Conservation (phyloP, 2,797 vertebrate genomes). For the Margarornis squamiger region DNA sequence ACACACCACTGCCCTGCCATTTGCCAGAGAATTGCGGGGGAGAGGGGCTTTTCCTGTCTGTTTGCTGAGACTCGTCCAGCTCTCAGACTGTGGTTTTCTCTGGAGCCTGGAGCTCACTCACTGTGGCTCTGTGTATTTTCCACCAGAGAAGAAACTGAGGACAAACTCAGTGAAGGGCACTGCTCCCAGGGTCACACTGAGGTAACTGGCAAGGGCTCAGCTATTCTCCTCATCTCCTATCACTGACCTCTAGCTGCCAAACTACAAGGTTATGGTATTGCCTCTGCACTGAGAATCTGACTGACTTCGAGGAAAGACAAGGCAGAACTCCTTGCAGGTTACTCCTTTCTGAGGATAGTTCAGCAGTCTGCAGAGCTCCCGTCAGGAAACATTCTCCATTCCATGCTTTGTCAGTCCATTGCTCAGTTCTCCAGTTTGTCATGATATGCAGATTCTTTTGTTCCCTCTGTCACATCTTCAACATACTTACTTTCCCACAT, state of each 20-base stretch:
- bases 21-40: slow-evolving; percentile 72
- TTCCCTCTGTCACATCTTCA: not conserved
- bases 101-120: slow-evolving; percentile 55
- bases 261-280: not conserved
- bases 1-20: slow-evolving; percentile 66
- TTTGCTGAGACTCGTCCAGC: slow-evolving; percentile 62
- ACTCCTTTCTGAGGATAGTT: not conserved
- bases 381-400: not conserved
- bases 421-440: not conserved
- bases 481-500: not conserved
- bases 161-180: not conserved
- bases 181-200: slow-evolving; percentile 23
- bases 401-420: not conserved
- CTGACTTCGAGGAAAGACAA: slow-evolving; percentile 14
- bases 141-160: slow-evolving; percentile 41
- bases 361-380: not conserved
- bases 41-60: slow-evolving; percentile 75
- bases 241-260: not conserved
- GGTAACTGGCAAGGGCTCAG: not conserved
- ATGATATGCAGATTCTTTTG: not conserved
- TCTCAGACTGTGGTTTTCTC: slow-evolving; percentile 70
- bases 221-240: not conserved
- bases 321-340: not conserved
- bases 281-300: not conserved
- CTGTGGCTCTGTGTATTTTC: slow-evolving; percentile 59